These are phyloP conservation scores for Jacana jacana DNA, from an alignment of 2,113 vertebrate species.

Conservation along the genomic window DNA sequence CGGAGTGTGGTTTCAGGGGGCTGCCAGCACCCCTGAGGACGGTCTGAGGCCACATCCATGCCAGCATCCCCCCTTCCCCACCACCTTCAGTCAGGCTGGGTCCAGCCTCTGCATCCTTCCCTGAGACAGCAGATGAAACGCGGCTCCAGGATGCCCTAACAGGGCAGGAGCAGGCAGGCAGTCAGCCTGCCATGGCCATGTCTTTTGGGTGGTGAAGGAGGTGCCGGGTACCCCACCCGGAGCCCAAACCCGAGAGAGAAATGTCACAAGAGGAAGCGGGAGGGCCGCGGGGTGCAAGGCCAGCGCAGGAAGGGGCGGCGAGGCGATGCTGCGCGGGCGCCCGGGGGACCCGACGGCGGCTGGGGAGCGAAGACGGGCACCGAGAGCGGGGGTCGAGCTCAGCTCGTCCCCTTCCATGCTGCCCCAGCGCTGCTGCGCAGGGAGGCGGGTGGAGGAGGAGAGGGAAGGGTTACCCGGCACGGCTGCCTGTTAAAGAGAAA, in stretches of 20 bases:
- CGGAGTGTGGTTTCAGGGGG: background rate
- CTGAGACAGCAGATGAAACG: background rate
- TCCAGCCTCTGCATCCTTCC: background rate
- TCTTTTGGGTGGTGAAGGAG: background rate
- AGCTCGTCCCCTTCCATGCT: conserved; percentile 11
- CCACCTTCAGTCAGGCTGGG: background rate
- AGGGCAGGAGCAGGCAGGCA: background rate
- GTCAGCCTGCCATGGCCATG: fast-evolving
- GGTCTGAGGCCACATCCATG: fast-evolving
- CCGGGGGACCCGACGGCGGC: conserved; percentile 71
- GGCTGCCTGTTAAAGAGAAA: background rate
- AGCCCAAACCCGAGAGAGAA: background rate
- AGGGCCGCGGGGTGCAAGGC: conserved; percentile 53
- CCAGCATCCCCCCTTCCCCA: background rate
- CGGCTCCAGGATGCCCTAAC: background rate
- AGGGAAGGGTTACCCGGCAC: conserved; percentile 29
- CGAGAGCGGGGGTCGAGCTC: background rate
- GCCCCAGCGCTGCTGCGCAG: conserved; percentile 4
- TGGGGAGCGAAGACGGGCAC: conserved; percentile 65
- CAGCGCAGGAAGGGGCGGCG: conserved; percentile 76
- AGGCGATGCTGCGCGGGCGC: conserved; percentile 42
- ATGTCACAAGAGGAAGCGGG: conserved; percentile 86
- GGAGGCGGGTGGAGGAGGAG: background rate
- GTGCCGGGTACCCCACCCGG: fast-evolving
- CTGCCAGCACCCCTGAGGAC: background rate